Evolutionary conservation across 2,113 vertebrate genomes (phyloP), one percentile per base, ranked within the genome.

Genomic region (Anarrhichthys ocellatus): DNA sequence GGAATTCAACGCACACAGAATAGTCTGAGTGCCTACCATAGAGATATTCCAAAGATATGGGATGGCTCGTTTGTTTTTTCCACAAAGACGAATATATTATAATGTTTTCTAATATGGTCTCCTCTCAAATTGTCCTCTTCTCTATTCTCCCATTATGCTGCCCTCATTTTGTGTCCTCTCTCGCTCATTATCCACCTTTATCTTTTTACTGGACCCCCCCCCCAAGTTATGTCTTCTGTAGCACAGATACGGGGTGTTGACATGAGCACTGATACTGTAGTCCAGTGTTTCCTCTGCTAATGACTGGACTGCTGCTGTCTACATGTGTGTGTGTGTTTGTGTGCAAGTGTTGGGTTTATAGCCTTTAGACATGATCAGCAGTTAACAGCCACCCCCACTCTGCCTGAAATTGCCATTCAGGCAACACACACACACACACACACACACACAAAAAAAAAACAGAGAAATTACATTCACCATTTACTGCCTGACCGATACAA

Each of bases 391-490:
- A 63, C 56, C 18, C 8, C 36, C n/a, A 46, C 54, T 78, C 64
- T 76, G 48, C 73, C 46, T 87, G 42, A 76, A 81, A 76, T 40
- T 68, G 11, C 56, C 48, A 80, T 67, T 27, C 44, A 71, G 15
- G 66, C 17, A 65, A 27, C 36, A 32, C 24, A 73, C 58, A 63
- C 40, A 76, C 66, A 52, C 75, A 61, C 59, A 65, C 20, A 76
- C 58, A 58, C 40, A 80, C 66, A 61, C 75, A 71, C 59, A 65
- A n/a, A 50, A 7, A 79, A 7, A 32, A 34, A 14, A 67, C 32
- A 83, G 20, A 83, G 64, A 87, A 84, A 87, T 76, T 77, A 79
- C 50, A 80, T 78, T 71, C 27, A 84, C 52, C 62, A 82, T 87
- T 84, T 70, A 73, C 68, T 68, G 74, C 62, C 40, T 54, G 71